Evolutionary conservation across 2,113 vertebrate species (phyloP), one percentile per base, ranked within the genome.

Genomic region (Helogale parvula): DNA sequence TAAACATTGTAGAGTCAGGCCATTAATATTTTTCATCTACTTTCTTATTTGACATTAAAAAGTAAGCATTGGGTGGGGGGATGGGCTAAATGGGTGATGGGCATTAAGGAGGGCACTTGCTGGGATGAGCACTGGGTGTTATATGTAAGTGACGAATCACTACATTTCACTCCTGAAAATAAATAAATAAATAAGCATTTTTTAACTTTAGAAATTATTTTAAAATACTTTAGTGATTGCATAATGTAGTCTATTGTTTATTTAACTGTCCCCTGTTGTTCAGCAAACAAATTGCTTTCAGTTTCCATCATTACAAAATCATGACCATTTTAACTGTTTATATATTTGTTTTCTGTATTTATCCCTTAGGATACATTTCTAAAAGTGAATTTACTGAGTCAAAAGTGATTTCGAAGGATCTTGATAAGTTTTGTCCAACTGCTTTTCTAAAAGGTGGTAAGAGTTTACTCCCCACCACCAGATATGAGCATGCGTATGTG

Each of bases 141-240:
- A 60, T 60, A 60, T 60, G 57, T 60, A 60, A 60, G 57, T 23
- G 57, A 60, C 23, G 57, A 60, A 60, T 60, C 57, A 21, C 57
- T 60, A 60, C 23, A 60, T 60, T 60, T 21, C 23, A 60, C 57
- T 60, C 8, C 54, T 57, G 54, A 60, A 60, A 60, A 60, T 60
- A 57, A 57, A 57, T 57, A 60, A 57, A 57, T 57, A 90, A 52
- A 11, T 38, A 41, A 89, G 12, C 45, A 72, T 69, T 85, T 97
- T 16, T 4, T 72, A 84, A 74, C 47, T 82, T 94, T 60, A 94
- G 68, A 80, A 94, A 92, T 92, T 76, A 65, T 54, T 89, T 93
- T 14, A 69, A 94, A 88, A 41, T 63, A 63, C 33, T 41, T 81
- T 27, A 47, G 27, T 69, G 57, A 9, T 33, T 87, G 0, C 63